Evolutionary conservation across 2,888 invertebrate genomes (phyloP).

Genomic region (Drosophila kuntzei): DNA sequence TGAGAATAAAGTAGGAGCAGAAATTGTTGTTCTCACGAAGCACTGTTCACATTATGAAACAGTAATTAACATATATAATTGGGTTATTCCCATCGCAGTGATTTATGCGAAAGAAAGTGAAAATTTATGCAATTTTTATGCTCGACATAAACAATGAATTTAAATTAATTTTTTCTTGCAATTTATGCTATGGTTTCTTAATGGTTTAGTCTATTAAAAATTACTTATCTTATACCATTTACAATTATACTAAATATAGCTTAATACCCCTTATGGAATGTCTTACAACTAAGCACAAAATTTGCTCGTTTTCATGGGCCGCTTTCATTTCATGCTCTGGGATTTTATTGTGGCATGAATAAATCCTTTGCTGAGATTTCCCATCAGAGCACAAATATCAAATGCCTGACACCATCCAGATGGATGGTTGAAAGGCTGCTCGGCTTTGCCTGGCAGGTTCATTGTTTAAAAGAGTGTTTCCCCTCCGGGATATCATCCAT

Average conservation of each 20-base stretch:
- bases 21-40: background rate
- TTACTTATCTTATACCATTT: background rate
- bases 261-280: background rate
- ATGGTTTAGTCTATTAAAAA: background rate
- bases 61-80: slow-evolving; percentile 52
- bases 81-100: slow-evolving; percentile 7
- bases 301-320: slow-evolving; percentile 44
- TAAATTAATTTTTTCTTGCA: background rate
- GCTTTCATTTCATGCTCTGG: slow-evolving; percentile 17
- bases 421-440: slow-evolving; percentile 27
- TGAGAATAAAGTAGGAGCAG: background rate
- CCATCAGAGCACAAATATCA: slow-evolving; percentile 45
- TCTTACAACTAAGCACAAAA: slow-evolving; percentile 34
- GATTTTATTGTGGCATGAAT: slow-evolving; percentile 38
- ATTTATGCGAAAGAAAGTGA: slow-evolving; percentile 14
- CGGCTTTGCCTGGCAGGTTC: slow-evolving; percentile 16
- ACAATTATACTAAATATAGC: slow-evolving; percentile 6
- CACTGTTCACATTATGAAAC: slow-evolving; percentile 25
- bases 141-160: background rate
- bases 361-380: slow-evolving; percentile 50
- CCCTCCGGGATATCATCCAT: background rate
- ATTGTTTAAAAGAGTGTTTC: slow-evolving; percentile 46
- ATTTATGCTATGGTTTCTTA: background rate
- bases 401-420: slow-evolving; percentile 44
- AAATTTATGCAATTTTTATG: background rate